Evolutionary conservation across 1,140 invertebrate genomes (phyloP).

Genomic region (Tachypleus tridentatus): DNA sequence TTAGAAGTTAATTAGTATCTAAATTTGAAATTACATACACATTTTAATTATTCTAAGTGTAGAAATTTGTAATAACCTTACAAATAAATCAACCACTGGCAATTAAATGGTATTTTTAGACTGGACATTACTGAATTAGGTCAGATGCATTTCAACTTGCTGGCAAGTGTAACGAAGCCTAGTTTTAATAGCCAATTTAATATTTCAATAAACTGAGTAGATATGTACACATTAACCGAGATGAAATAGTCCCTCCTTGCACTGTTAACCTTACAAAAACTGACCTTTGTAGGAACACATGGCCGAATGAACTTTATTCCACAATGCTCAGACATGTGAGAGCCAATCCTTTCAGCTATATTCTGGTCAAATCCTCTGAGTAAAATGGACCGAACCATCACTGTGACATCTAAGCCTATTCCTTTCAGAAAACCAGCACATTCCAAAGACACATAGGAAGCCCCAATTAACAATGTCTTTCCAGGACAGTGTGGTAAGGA

Average conservation of each 20-base stretch:
- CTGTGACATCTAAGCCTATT: conserved; percentile 41
- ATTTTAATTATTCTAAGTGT: no score
- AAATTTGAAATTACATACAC: no score
- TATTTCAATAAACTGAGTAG: not conserved
- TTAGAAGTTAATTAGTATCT: no score
- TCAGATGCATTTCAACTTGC: no score
- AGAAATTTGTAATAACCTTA: no score
- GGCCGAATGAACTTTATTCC: conserved; percentile 72
- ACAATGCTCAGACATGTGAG: conserved; percentile 62
- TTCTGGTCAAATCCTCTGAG: conserved; percentile 95
- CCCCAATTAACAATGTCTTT: conserved; percentile 87
- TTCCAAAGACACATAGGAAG: conserved; percentile 76
- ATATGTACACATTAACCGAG: no score
- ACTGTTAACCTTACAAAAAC: not conserved
- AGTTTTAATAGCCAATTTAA: not conserved
- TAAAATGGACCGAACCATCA: conserved; percentile 67
- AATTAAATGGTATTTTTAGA: no score
- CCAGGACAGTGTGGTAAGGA: conserved; percentile 74
- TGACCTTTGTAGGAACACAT: conserved; percentile 62
- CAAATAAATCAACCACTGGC: no score
- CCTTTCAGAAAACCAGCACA: conserved; percentile 90
- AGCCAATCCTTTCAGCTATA: conserved; percentile 72
- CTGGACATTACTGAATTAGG: no score
- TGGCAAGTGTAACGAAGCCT: no score
- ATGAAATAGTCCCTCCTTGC: conserved; percentile 39